These are phyloP conservation scores for Kuschelorhynchus macadamiae DNA, from an alignment of 2,888 invertebrate species.

Conservation along the genomic window DNA sequence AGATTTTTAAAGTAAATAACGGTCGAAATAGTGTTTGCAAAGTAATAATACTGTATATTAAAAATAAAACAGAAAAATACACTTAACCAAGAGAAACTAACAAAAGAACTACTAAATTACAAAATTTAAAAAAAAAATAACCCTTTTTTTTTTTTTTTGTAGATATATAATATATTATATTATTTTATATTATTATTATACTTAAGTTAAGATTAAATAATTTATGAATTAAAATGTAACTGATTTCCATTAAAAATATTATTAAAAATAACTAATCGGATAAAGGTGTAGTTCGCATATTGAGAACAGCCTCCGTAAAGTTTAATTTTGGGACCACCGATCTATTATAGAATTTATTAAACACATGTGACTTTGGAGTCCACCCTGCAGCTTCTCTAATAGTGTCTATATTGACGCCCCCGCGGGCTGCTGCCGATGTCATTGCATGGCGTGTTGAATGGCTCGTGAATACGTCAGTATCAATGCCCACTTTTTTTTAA, in stretches of 20 bases:
- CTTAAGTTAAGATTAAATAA: too few species aligned
- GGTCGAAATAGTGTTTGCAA: too few species aligned
- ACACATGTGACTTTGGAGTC: slow-evolving; percentile 25
- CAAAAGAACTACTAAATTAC: too few species aligned
- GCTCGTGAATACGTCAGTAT: slow-evolving; percentile 23
- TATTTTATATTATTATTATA: too few species aligned
- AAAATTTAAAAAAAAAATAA: too few species aligned
- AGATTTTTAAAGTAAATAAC: not conserved
- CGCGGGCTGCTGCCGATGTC: slow-evolving; percentile 20
- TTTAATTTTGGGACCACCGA: not conserved
- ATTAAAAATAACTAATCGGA: not conserved
- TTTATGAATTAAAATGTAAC: too few species aligned
- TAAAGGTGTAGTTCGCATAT: not conserved
- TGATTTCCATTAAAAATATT: too few species aligned
- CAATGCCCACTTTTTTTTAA: slow-evolving; percentile 13
- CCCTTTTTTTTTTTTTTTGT: too few species aligned
- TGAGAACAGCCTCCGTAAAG: not conserved
- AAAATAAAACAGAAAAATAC: too few species aligned
- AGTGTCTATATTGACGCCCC: slow-evolving; percentile 24
- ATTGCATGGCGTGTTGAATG: slow-evolving; percentile 25
- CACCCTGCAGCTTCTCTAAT: slow-evolving; percentile 25
- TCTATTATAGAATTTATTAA: slow-evolving; percentile 26
- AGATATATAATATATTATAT: too few species aligned
- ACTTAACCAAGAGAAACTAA: too few species aligned
- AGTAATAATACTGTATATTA: too few species aligned